phyloP scores from a whole-genome alignment of 1,140 invertebrate species.

The Bombus waltoni region DNA sequence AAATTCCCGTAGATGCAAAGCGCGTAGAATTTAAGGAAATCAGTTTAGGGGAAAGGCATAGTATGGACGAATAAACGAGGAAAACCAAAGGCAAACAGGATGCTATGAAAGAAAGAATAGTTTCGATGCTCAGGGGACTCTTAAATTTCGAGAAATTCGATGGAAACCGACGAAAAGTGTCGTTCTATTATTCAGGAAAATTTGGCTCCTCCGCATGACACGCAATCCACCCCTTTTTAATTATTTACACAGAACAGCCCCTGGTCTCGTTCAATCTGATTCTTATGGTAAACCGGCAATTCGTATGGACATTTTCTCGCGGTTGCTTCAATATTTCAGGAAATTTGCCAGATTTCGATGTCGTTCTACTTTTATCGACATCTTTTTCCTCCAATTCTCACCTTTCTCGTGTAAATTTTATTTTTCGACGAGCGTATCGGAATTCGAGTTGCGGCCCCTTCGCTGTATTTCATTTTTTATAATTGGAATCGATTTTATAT shows the following conservation, averaged over 20 bases:
- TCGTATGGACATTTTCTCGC: conserved; percentile 71
- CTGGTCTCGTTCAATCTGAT: conserved; percentile 58
- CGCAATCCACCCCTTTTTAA: conserved; percentile 56
- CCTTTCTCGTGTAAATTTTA: not conserved
- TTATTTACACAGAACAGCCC: conserved; percentile 71
- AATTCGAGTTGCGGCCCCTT: not conserved
- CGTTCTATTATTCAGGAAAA: conserved; percentile 55
- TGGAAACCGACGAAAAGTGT: conserved; percentile 28
- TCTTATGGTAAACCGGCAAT: conserved; percentile 73
- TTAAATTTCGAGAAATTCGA: conserved; percentile 39
- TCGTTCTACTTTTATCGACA: not conserved
- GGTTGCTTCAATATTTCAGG: conserved; percentile 70
- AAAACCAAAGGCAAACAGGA: conserved; percentile 3
- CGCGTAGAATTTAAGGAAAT: not conserved
- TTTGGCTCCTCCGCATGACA: conserved; percentile 42
- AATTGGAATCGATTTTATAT: not conserved
- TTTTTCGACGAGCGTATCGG: not conserved
- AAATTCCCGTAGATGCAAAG: not conserved
- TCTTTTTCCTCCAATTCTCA: not conserved
- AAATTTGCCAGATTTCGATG: conserved; percentile 57
- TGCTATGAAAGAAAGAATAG: conserved; percentile 12
- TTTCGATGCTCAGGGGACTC: not conserved
- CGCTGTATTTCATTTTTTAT: not conserved
- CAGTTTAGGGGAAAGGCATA: not conserved
- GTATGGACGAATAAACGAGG: not conserved